Evolutionary conservation across 1,140 invertebrate genomes (phyloP), one percentile per base, ranked within the genome.

Genomic region (Octopus sinensis): DNA sequence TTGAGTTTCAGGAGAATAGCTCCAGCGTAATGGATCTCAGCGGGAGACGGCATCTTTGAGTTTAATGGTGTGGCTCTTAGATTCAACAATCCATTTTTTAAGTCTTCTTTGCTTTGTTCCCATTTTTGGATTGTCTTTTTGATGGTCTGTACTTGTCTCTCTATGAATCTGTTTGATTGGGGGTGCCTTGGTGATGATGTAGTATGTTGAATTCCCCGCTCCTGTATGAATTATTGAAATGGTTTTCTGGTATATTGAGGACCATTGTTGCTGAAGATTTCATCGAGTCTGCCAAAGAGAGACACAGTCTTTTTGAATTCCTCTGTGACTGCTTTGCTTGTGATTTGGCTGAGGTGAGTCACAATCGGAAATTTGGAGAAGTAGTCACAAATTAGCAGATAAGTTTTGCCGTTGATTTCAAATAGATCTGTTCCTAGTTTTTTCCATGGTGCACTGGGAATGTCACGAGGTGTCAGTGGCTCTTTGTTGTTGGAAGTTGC

Each of bases 201-300:
- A 17, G 79, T 53, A 78, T 88, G 85, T 75, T 81, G 56, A 76
- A 87, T 84, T 76, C 80, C 82, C 82, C 84, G 84, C n/a, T 81
- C 10, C n/a, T 81, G 9, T 12, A 78, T 52, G 75, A 87, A 87
- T 51, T 71, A 6, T 56, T 43, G 56, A 76, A 87, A 86, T 10
- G 82, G 76, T 17, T 80, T 56, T 6, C 82, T 82, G 9, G 6
- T 77, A 80, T 86, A 89, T 30, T 83, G 81, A 30, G 80, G 83
- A 53, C 82, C 84, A 82, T 86, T 84, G 78, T 83, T 83, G 5
- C 62, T 80, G 12, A 86, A 68, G 12, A 84, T 30, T 13, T 75
- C 23, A 4, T 84, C 62, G 13, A 85, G 85, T 53, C 83, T 82
- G 53, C 85, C 84, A 76, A 84, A 81, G 17, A 79, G 54, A 10